Evolutionary conservation across 2,888 invertebrate genomes (phyloP), one percentile per base, ranked within the genome.

Genomic region (Sphaerophoria taeniata): DNA sequence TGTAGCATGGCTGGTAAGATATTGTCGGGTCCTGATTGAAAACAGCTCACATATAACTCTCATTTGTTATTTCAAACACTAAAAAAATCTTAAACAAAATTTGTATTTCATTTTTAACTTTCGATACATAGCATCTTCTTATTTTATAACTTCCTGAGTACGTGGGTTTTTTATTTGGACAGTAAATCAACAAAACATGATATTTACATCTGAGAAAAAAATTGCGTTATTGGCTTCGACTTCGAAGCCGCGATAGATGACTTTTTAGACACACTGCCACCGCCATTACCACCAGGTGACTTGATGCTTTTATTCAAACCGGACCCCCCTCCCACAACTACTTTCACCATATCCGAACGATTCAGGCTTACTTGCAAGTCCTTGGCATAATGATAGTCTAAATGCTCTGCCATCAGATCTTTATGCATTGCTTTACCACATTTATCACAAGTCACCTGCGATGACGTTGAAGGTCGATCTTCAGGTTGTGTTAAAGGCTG

Each of bases 331-430:
- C 58, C 55, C 24, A 11, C 65, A 9, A 16, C 16, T 6, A 69
- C 69, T 31, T 55, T 73, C 2, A 55, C 24, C 79, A 80, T 79
- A 9, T 81, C 85, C 4, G 77, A 65, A 5, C 53, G 47, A 72
- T 85, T 85, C 4, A 85, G 43, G 14, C 60, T 77, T 0, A 73
- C 7, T 47, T 85, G 85, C 14, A 85, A 45, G 7, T 81, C 77
- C 43, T 80, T 76, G 9, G 85, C 85, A 58, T 70, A 85, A 43
- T 85, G 85, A 45, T 81, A 85, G 16, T 85, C 85, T 11, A 77
- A 33, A 55, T 85, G 85, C 14, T 81, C 85, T 3, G 76, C 31
- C 70, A 81, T 65, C 6, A 65, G 14, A 70, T 85, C 85, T 36
- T 31, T 69, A 16, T 81, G 76, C 69, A 85, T 53, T 6, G 34